A percentile compares a stretch with the other conserved stretches of the same genome.
Conservation (phyloP, 2,797 vertebrate genomes). For the Ceyx erithaca region DNA sequence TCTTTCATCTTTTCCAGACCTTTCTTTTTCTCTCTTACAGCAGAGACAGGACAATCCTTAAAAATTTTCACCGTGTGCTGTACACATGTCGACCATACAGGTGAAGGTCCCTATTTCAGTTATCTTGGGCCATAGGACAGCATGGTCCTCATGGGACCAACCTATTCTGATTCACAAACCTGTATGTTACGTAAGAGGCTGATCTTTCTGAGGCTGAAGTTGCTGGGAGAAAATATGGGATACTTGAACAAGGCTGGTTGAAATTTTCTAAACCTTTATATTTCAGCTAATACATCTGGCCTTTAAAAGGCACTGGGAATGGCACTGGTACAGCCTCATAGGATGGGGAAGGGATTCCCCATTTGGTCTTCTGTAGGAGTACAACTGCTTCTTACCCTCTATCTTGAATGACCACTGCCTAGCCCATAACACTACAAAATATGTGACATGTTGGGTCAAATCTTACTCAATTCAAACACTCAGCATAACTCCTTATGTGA, state of each 20-base stretch:
- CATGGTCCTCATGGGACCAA: not conserved
- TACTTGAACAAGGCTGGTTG: not conserved
- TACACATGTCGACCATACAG: not conserved
- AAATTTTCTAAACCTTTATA: not conserved
- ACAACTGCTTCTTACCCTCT: not conserved
- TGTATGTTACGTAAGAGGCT: rapidly evolving
- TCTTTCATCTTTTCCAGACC: not conserved
- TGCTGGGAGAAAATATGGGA: not conserved
- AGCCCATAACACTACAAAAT: not conserved
- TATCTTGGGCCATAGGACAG: not conserved
- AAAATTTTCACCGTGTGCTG: not conserved
- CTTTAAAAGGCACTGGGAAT: not conserved
- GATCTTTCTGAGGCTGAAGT: not conserved
- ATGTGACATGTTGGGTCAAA: not conserved
- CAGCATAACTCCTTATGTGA: not conserved
- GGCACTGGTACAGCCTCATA: not conserved
- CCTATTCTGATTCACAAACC: not conserved
- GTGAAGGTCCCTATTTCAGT: not conserved
- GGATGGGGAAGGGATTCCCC: not conserved
- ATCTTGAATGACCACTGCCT: not conserved
- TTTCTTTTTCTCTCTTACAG: not conserved
- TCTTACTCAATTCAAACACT: not conserved
- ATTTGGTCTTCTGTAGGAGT: rapidly evolving
- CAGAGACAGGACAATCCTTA: not conserved
- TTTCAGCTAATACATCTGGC: not conserved